Base-by-base conservation (phyloP, 1,140 invertebrate genomes). In the Arctopsyche grandis region DNA sequence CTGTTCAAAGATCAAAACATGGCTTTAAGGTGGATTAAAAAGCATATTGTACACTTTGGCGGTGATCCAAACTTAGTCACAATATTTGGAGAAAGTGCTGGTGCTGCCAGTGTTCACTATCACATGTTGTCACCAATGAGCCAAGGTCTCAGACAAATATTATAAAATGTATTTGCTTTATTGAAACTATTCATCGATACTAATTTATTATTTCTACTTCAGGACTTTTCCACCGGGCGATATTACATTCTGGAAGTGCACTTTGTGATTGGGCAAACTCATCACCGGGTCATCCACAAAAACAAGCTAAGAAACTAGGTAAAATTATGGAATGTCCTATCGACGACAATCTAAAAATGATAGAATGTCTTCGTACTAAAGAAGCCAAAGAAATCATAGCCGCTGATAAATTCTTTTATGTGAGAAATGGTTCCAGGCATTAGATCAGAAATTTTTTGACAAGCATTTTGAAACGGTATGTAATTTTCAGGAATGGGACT, bases 171-270 rank as follows among this genome's bases (percentile, higher is more conserved):
- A 70, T 81, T 70, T 5, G 38, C 60, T 21, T 60, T 21, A 4
- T 1, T 9, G 1, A 60, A 60, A 24, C 10, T 24, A 24, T 24
- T 21, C 16, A 3, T 16, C 16, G 4, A 3, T 60, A 5, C 3
- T 16, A 21, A 60, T 60, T 60, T 21, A 60, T 58, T 44, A 44
- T 10, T 44, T 48, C 21, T n/a, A 21, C 75, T 80, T 58, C 46
- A 81, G 88, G 88, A 10, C 82, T 90, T 0, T 92, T 91, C 82
- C 87, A 89, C 21, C 83, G 85, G 16, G 88, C 85, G 0, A 90
- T 91, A 26, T 85, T 89, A 38, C 86, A 90, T 86, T 90, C 90
- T 83, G 92, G 92, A 26, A 91, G 89, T 1, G 91, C 92, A 10
- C 84, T 91, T 43, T 89, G 89, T 79, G 86, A 89, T 1, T 93